phyloP scores from a whole-genome alignment of 2,113 vertebrate species.

The Mormyrus lacerda region DNA sequence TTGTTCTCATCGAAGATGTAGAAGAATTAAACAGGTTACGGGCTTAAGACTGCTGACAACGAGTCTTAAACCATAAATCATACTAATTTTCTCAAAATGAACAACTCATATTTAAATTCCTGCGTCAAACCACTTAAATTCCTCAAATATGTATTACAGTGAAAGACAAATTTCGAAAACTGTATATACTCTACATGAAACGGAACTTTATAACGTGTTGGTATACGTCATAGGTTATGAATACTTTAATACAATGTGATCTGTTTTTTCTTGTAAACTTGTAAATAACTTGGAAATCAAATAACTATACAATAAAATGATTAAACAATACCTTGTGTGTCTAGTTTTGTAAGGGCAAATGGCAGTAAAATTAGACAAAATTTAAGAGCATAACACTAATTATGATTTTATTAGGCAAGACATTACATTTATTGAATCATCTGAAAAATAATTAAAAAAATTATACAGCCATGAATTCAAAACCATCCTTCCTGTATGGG shows the following conservation, averaged over 20 bases:
- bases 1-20: background rate
- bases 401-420: background rate
- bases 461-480: background rate
- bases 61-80: background rate
- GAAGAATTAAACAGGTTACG: background rate
- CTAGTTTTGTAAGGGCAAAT: background rate
- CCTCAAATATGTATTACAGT: background rate
- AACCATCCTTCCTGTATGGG: background rate
- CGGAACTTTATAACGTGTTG: background rate
- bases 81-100: background rate
- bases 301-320: background rate
- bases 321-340: background rate
- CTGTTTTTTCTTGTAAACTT: constrained; percentile 31
- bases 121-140: background rate
- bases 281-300: constrained; percentile 5
- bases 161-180: background rate
- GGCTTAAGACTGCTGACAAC: background rate
- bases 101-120: background rate
- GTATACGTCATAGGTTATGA: background rate
- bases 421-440: background rate
- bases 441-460: background rate
- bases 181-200: background rate
- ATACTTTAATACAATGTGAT: constrained; percentile 41
- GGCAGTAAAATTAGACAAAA: background rate
- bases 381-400: background rate